Percentiles rank a stretch among this genome's conserved stretches.
phyloP scores from a whole-genome alignment of 2,113 vertebrate species.

The Ageneiosus marmoratus region DNA sequence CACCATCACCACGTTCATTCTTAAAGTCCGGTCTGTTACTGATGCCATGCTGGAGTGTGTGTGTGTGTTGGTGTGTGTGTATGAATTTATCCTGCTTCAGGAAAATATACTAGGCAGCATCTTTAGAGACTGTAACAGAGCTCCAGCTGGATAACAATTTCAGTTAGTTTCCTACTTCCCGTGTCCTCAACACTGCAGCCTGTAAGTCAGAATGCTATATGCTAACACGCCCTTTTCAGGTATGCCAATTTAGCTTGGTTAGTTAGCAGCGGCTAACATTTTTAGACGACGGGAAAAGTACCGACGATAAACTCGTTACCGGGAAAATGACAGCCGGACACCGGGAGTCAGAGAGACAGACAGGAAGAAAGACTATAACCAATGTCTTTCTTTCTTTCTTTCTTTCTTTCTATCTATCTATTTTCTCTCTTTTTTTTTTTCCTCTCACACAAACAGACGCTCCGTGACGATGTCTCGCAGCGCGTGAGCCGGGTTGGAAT shows the following conservation, averaged over 20 bases:
- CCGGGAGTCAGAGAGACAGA: not conserved
- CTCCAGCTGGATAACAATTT: not conserved
- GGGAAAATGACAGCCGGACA: not conserved
- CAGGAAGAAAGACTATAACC: too few relatives aligned
- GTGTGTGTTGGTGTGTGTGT: too few relatives aligned
- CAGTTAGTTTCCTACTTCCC: not conserved
- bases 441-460: not conserved
- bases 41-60: not conserved
- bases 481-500: not conserved
- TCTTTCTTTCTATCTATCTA: too few relatives aligned
- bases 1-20: constrained; percentile 40
- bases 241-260: not conserved
- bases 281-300: not conserved
- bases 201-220: not conserved
- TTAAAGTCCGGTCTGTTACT: not conserved
- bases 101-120: not conserved
- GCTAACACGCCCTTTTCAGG: constrained; percentile 3
- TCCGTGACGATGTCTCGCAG: constrained; percentile 1
- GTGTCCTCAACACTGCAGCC: not conserved
- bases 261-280: constrained; percentile 2
- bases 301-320: not conserved
- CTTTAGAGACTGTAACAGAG: not conserved
- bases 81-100: not conserved
- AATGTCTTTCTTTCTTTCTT: not conserved
- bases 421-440: not conserved